These are phyloP conservation scores for Cairina moschata DNA, from an alignment of 2,113 vertebrate genomes.

Conservation along the genomic window DNA sequence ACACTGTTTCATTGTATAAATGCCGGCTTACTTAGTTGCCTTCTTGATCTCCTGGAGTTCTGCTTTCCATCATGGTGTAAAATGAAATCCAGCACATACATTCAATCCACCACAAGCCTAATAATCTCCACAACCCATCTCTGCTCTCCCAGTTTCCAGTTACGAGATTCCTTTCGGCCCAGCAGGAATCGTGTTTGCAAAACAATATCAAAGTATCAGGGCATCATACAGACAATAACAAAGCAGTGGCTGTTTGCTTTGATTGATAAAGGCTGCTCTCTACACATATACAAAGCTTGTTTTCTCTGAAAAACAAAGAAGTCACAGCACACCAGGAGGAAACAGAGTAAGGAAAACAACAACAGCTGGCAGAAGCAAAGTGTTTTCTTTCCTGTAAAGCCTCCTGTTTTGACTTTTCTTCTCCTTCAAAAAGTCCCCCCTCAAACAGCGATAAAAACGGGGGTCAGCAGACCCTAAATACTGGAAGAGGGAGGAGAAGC, in stretches of 20 bases:
- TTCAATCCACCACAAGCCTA: background rate
- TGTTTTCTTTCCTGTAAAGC: slow-evolving; percentile 61
- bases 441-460: background rate
- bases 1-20: background rate
- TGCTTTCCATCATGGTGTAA: background rate
- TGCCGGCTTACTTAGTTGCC: background rate
- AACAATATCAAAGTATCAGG: background rate
- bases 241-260: slow-evolving; percentile 48
- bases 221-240: slow-evolving; percentile 17
- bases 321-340: slow-evolving; percentile 5
- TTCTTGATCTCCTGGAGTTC: background rate
- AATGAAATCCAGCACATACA: background rate
- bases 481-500: background rate
- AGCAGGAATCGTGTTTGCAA: background rate
- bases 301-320: slow-evolving; percentile 57
- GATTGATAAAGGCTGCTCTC: slow-evolving; percentile 44
- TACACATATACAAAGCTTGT: slow-evolving; percentile 30
- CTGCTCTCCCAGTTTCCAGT: background rate
- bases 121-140: background rate
- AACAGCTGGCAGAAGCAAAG: slow-evolving; percentile 56
- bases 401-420: background rate
- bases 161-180: background rate
- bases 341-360: slow-evolving; percentile 59
- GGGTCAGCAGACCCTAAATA: background rate
- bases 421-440: background rate